Base-by-base conservation (phyloP, 2,113 vertebrate species). In the Tragelaphus scriptus region DNA sequence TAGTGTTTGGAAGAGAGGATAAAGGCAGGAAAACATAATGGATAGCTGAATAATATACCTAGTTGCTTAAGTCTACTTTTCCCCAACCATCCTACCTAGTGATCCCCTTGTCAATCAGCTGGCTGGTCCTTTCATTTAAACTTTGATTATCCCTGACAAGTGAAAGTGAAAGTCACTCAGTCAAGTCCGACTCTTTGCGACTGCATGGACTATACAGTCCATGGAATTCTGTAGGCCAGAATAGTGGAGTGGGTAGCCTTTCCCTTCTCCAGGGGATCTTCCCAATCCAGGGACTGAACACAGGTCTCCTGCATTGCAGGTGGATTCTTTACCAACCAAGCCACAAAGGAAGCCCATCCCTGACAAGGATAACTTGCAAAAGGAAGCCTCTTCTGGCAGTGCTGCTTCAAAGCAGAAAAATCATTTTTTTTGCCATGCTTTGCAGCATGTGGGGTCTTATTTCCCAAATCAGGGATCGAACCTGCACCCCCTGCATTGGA, bases 361-460 rank as follows among this genome's bases (percentile, higher is more conserved):
- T 91, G 51, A 94, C 25, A 90, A 98, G 68, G 32, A 68, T 89
- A 94, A 88, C 61, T 10, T 89, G 32, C 25, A 90, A 95, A 95
- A 97, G 49, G 47, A 93, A 84, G 85, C 21, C 25, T 86, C 89
- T 97, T 84, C 77, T 80, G 44, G 26, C 49, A 96, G 68, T 84
- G 40, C 16, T 75, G 9, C 16, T 80, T 97, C 55, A 95, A 90
- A 96, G 79, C 53, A 96, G 56, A 90, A 95, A 97, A 75, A 14
- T 44, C 10, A 25, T 44, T 75, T 36, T 63, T 58, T 75, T 75
- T 25, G 21, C 71, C 36, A 25, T 75, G 71, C 21, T 75, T 40
- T 75, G 21, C 11, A 44, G 36, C 71, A 75, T 25, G 11, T 75
- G 36, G 36, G 36, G 12, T 44, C 71, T 75, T 75, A 44, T 23